These are phyloP conservation scores for Lagopus leucura DNA, from an alignment of 2,113 vertebrate genomes.

Conservation along the genomic window DNA sequence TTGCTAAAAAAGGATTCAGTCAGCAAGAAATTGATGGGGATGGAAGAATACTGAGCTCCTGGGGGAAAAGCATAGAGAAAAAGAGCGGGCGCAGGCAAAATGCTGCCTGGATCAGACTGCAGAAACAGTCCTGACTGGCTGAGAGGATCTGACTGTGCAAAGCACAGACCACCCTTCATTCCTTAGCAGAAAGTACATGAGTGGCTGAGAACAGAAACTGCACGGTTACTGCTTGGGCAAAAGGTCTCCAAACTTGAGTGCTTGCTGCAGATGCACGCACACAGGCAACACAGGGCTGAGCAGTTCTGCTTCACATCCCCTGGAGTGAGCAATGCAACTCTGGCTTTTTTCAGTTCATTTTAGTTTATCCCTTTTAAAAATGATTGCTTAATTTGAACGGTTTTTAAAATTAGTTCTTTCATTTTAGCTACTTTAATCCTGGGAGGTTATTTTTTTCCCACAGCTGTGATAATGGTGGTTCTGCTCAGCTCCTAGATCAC, in stretches of 20 bases:
- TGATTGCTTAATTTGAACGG: rapidly evolving
- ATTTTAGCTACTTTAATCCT: not conserved
- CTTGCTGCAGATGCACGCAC: not conserved
- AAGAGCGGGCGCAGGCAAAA: not conserved
- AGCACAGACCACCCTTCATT: not conserved
- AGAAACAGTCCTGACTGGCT: not conserved
- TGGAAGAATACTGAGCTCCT: not conserved
- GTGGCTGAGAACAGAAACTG: not conserved
- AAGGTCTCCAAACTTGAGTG: not conserved
- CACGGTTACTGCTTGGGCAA: not conserved
- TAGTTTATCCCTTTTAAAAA: not conserved
- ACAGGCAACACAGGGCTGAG: not conserved
- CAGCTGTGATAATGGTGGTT: not conserved
- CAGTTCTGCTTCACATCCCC: not conserved
- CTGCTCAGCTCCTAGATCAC: not conserved
- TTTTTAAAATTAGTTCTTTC: not conserved
- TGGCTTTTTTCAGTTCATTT: not conserved
- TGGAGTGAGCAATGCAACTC: not conserved
- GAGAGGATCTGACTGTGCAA: rapidly evolving
- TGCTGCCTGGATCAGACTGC: not conserved
- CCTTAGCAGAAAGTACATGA: not conserved
- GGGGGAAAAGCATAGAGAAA: not conserved
- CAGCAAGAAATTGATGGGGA: not conserved
- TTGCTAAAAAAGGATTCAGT: not conserved
- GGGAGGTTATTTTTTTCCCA: not conserved